Evolutionary conservation across 1,140 invertebrate species (phyloP), one percentile per base, ranked within the genome.

Genomic region (Drosophila carrolli): DNA sequence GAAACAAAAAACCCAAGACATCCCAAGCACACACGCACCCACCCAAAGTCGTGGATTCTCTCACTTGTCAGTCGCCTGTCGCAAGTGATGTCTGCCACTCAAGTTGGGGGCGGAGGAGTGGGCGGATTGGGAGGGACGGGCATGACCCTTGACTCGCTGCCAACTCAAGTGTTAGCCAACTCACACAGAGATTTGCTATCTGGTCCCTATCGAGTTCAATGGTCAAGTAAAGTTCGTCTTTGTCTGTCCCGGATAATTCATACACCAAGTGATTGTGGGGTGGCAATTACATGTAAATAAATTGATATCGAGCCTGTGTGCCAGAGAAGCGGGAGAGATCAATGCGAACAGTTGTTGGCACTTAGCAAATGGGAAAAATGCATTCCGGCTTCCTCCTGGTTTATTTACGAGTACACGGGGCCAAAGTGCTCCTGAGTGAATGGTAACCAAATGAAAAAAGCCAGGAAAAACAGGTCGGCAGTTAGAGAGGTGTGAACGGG

Each of bases 81-180:
- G 73, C 80, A 89, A 81, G 68, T 80, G 84, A 88, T 78, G 81
- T 89, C 76, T 86, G 83, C 79, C 83, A 86, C 84, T 86, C 84
- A 68, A 68, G 27, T 43, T 14, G 29, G 13, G n/a, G 62, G 47
- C 37, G 43, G 41, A 51, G 47, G 13, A 27, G 16, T 13, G 6
- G 29, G 9, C 4, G 16, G n/a, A 54, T 27, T 50, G 19, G 35
- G 11, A 37, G 48, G 35, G 7, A 46, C 43, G 48, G 44, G 37
- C 74, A 61, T 65, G 62, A 77, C 70, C 78, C 63, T 76, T 88
- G 65, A 86, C 72, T 88, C 74, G 73, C 56, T 70, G 60, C 68
- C 62, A 50, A 56, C 65, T 81, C 74, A 77, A 78, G 74, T 78
- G 74, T 70, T 58, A 61, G 50, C 74, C 75, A 58, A 46, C 57